Base-by-base conservation (phyloP, 2,797 vertebrate species). In the Xyrichtys novacula region DNA sequence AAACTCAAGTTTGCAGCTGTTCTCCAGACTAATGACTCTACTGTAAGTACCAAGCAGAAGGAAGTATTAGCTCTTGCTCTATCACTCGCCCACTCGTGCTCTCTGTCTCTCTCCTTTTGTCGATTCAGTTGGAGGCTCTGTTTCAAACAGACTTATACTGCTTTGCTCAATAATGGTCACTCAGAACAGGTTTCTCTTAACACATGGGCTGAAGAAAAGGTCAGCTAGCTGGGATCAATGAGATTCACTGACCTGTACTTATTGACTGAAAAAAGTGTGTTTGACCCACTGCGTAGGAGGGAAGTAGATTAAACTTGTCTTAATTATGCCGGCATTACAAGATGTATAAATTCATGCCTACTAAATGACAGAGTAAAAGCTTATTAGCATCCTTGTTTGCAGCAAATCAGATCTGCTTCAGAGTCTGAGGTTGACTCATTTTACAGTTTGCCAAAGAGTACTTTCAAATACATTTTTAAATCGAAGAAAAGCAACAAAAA, bases 401-500 rank as follows among this genome's bases (percentile, higher is more conserved):
- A 53, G 42, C 49, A 71, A 42, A 59, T 23, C 68, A 38, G 23
- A 32, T 58, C 38, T 22, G 26, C 52, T 57, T 57, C 50, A 74
- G 77, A 32, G 63, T 81, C 61, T 58, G 62, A 71, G 56, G 53
- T 9, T 31, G 52, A 12, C 47, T 57, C n/a, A n/a, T n/a, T n/a
- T 66, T 48, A 50, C 54, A 39, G 15, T 42, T 53, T 54, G 39
- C 50, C 42, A n/a, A 36, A 38, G 15, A 54, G 40, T 31, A 29
- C 48, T 78, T 78, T 65, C n/a, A n/a, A n/a, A n/a, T n/a, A n/a
- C n/a, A n/a, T n/a, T n/a, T n/a, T n/a, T n/a, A n/a, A n/a, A n/a
- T n/a, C n/a, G n/a, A n/a, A n/a, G n/a, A 87, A 70, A 19, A 68
- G 29, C 71, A 81, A 80, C 72, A 63, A 57, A 78, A 76, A 79